These are phyloP conservation scores for Nesoenas mayeri DNA, from an alignment of 2,113 vertebrate species.

Conservation along the genomic window DNA sequence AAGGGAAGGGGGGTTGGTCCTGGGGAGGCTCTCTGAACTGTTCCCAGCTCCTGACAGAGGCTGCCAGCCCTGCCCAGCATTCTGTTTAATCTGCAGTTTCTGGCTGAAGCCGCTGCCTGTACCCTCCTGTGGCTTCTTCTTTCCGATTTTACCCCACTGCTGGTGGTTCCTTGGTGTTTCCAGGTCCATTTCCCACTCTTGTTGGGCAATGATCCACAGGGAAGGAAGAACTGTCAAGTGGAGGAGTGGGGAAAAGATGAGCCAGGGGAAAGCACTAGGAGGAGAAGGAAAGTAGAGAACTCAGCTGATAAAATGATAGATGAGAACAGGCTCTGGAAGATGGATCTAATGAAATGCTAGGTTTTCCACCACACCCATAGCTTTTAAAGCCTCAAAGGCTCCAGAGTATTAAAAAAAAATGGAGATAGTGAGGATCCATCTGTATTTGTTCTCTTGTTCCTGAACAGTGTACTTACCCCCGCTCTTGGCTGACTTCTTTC, in stretches of 20 bases:
- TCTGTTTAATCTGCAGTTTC: too few species aligned
- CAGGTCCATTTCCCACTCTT: accelerated
- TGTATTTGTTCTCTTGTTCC: neutral
- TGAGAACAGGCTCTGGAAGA: neutral
- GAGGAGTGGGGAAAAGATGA: neutral
- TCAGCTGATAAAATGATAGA: neutral
- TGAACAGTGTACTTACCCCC: neutral
- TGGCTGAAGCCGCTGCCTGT: neutral
- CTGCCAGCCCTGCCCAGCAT: too few species aligned
- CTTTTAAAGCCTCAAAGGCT: neutral
- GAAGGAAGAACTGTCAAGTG: neutral
- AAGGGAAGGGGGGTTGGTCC: accelerated
- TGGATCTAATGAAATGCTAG: neutral
- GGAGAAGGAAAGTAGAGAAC: neutral
- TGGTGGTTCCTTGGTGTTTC: neutral
- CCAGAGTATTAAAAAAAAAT: neutral
- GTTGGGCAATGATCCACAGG: neutral
- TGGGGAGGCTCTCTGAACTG: neutral
- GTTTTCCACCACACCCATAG: neutral
- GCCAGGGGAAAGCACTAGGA: neutral
- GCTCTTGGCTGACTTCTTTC: neutral
- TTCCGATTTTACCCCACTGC: neutral
- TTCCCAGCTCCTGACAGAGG: too few species aligned
- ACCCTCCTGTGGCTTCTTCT: neutral
- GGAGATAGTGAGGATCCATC: neutral